Percentiles rank a stretch among this genome's conserved stretches.
Conservation (phyloP, 2,797 vertebrate species). For the Phalloptychus januarius region DNA sequence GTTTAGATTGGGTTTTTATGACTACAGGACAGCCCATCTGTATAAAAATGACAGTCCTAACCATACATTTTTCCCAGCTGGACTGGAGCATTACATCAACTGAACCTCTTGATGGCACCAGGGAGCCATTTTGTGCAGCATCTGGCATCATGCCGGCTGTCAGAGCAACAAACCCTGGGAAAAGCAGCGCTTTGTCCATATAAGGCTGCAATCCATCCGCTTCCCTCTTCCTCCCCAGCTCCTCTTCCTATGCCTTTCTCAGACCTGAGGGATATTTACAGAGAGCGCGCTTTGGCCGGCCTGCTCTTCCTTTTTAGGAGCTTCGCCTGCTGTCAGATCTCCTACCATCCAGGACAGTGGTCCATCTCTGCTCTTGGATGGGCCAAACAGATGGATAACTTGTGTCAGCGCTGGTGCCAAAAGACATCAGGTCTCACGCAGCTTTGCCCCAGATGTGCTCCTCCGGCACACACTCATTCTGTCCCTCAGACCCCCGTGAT, state of each 20-base stretch:
- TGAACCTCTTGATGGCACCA: constrained; percentile 70
- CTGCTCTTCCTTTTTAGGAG: constrained; percentile 86
- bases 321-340: constrained; percentile 78
- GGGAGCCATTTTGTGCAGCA: constrained; percentile 42
- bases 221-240: constrained; percentile 81
- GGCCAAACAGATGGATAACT: constrained; percentile 77
- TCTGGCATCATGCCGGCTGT: constrained; percentile 76
- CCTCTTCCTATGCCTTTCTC: constrained; percentile 80
- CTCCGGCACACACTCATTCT: constrained; percentile 13
- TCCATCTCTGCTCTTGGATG: constrained; percentile 73
- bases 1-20: not conserved
- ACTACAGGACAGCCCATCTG: not conserved
- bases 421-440: constrained; percentile 17
- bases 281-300: constrained; percentile 73
- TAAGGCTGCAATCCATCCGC: constrained; percentile 86
- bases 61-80: not conserved
- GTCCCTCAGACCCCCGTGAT: constrained; percentile 41
- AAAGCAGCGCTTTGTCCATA: constrained; percentile 85
- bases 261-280: constrained; percentile 86
- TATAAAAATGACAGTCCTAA: not conserved
- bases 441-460: constrained; percentile 32
- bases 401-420: constrained; percentile 30
- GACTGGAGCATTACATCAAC: constrained; percentile 17
- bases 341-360: constrained; percentile 77
- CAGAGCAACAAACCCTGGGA: constrained; percentile 83